Conservation (phyloP, 2,888 invertebrate species). For the Hypomecis punctinalis region DNA sequence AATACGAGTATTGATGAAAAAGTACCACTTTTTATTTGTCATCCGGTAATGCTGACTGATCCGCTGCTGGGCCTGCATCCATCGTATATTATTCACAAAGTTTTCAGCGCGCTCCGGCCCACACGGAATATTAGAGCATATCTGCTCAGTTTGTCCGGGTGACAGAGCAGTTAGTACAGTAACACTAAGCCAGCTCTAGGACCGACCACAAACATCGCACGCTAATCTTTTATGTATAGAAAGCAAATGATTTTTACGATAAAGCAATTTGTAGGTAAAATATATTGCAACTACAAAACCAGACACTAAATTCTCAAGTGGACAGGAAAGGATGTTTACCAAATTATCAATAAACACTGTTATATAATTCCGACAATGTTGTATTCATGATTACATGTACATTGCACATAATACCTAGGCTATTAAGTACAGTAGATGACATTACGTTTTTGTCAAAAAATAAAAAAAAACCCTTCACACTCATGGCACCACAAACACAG, state of each 20-base stretch:
- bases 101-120: constrained; percentile 75
- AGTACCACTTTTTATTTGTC: constrained; percentile 52
- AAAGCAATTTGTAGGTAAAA: no score
- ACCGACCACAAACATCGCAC: not conserved
- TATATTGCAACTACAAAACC: no score
- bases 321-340: no score
- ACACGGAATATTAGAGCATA: constrained; percentile 82
- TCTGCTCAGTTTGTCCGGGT: constrained; percentile 64
- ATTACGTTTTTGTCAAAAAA: no score
- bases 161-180: constrained; percentile 22
- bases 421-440: no score
- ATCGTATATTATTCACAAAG: constrained; percentile 78
- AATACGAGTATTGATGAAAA: constrained; percentile 12
- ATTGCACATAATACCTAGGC: no score
- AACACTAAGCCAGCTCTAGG: constrained; percentile 11
- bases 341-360: no score
- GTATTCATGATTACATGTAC: no score
- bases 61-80: constrained; percentile 60
- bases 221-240: not conserved
- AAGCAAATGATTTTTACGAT: not conserved
- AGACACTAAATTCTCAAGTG: no score
- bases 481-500: no score
- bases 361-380: no score
- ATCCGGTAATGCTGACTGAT: constrained; percentile 59
- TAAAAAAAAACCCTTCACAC: no score